A percentile compares a stretch with the other conserved stretches of the same genome.
Evolutionary conservation across 2,113 vertebrate genomes (phyloP).

Genomic region (Chlorodrepanis virens): DNA sequence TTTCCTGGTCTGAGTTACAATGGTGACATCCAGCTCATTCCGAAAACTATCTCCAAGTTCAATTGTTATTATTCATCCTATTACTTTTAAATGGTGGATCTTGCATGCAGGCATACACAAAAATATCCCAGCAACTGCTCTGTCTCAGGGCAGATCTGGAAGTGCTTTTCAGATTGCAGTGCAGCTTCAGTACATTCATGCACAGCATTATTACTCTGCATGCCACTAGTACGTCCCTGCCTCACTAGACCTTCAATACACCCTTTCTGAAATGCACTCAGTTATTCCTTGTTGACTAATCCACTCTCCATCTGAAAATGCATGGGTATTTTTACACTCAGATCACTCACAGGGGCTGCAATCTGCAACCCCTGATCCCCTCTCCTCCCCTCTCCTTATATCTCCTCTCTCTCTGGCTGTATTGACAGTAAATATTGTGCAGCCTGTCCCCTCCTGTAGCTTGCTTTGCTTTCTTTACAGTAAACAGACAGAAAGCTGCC

Average conservation of each 20-base stretch:
- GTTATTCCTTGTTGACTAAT: background rate
- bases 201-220: background rate
- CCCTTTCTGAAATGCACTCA: background rate
- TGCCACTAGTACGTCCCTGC: background rate
- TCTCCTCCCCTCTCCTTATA: constrained; percentile 22
- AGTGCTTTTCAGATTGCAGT: background rate
- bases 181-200: background rate
- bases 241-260: background rate
- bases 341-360: background rate
- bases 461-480: constrained; percentile 67
- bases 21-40: background rate
- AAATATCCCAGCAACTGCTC: background rate
- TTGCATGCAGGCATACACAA: background rate
- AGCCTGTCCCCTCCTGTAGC: constrained; percentile 40
- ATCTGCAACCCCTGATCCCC: background rate
- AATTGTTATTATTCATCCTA: background rate
- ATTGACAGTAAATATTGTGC: constrained; percentile 73
- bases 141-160: background rate
- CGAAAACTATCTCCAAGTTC: background rate
- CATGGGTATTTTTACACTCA: background rate
- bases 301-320: background rate
- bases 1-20: background rate
- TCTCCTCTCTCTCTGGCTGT: constrained; percentile 11
- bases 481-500: constrained; percentile 65
- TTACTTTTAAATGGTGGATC: background rate